Evolutionary conservation across 2,888 invertebrate species (phyloP).

Genomic region (Hirtodrosophila duncani): DNA sequence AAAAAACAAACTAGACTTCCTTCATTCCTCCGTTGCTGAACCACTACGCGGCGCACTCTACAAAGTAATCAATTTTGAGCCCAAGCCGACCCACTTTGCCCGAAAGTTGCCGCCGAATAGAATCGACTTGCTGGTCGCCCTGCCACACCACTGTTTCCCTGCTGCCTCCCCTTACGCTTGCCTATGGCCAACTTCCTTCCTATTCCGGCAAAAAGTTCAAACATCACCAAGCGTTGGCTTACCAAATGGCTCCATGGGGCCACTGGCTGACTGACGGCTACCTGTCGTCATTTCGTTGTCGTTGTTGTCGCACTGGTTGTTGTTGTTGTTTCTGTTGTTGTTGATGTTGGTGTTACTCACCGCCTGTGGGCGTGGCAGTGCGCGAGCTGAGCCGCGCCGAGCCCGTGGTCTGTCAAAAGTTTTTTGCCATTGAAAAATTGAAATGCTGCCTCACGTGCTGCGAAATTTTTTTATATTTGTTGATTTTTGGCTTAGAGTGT

Average conservation of each 20-base stretch:
- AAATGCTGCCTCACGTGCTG: conserved; percentile 69
- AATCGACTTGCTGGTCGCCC: conserved; percentile 1
- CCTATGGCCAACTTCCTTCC: conserved; percentile 14
- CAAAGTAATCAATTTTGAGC: conserved; percentile 66
- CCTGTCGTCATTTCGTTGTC: conserved; percentile 50
- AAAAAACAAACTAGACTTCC: conserved; percentile 38
- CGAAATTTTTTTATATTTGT: conserved; percentile 65
- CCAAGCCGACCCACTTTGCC: conserved; percentile 50
- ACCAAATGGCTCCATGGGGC: conserved; percentile 22
- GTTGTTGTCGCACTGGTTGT: conserved; percentile 8
- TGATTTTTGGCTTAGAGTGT: conserved; percentile 72
- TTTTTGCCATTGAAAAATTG: conserved; percentile 65
- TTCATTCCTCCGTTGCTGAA: too few relatives aligned
- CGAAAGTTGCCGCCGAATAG: conserved; percentile 35
- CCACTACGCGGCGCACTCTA: conserved; percentile 42
- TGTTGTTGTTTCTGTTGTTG: conserved; percentile 30
- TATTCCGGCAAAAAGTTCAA: conserved; percentile 58
- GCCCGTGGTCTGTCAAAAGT: conserved; percentile 43
- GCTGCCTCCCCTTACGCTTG: background rate
- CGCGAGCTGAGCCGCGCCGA: background rate
- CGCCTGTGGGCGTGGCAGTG: conserved; percentile 16
- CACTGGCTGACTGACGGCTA: conserved; percentile 43
- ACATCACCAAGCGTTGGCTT: conserved; percentile 51
- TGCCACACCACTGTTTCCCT: conserved; percentile 1
- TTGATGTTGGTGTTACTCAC: conserved; percentile 23